Base-by-base conservation (phyloP, 2,888 invertebrate species). In the Eumerus sabulonum region DNA sequence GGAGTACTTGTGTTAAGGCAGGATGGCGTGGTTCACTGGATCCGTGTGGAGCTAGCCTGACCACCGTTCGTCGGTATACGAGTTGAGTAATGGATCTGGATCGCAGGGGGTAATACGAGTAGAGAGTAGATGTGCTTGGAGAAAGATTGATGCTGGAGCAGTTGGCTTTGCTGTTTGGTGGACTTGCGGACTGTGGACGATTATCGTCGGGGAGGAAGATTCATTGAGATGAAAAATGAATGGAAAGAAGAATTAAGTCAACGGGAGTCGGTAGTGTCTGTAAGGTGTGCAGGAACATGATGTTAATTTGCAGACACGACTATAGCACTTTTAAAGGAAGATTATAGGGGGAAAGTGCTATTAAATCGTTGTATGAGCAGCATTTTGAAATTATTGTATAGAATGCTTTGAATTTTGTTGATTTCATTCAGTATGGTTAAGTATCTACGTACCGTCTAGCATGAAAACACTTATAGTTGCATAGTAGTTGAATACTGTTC, bases 21-120 rank as follows among this genome's bases (percentile, higher is more conserved):
- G 27, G 27, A 27, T 27, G 9, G 13, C 47, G 9, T 9, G 13
- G 19, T 11, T 50, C 44, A n/a, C 1, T 42, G 40, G 54, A 59
- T 16, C 27, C 3, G 27, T 36, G 13, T 57, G 57, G 44, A 38
- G 27, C 14, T 42, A 68, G 18, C 36, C 17, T 42, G 67, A 57
- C 50, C 17, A 40, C 27, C n/a, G 7, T 27, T 27, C 27, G 27
- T 7, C 38, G 45, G 64, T 53, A 0, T 54, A 59, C 50, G 60
- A 17, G 68, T 64, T 76, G 76, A 76, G 45, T 76, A 62, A 72
- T 77, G 66, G 50, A 17, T 40, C 19, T 56, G 59, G 54, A 44
- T 50, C 50, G 47, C 50, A 45, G 48, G 44, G 7, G 76, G 76
- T 76, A 76, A 76, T 71, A 51, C 56, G 66, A 76, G 76, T 40